Evolutionary conservation across 1,140 invertebrate genomes (phyloP).

Genomic region (Bradynema listronoti): DNA sequence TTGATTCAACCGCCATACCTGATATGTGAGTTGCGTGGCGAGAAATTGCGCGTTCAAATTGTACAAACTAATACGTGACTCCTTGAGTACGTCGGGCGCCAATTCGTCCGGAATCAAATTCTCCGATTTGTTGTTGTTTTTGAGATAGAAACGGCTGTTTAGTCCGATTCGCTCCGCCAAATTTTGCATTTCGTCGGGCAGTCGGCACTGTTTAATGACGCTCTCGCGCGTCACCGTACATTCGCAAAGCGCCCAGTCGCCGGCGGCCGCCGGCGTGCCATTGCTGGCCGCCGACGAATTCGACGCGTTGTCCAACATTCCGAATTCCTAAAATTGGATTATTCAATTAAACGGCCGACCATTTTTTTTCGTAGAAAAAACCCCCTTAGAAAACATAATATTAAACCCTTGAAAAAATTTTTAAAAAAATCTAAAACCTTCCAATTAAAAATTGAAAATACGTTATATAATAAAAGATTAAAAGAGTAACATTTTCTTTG

Average conservation of each 20-base stretch:
- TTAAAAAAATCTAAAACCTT: no score
- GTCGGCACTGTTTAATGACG: constrained; percentile 85
- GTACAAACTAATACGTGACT: constrained; percentile 83
- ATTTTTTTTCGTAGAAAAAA: no score
- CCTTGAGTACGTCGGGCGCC: constrained; percentile 80
- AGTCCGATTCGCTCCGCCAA: constrained; percentile 83
- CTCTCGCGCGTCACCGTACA: constrained; percentile 64
- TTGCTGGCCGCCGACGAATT: neutral
- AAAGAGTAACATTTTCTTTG: no score
- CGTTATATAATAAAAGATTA: no score
- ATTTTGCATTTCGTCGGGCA: constrained; percentile 89
- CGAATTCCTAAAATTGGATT: constrained; percentile 45
- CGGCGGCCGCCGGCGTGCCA: constrained; percentile 9
- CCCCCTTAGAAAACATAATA: no score
- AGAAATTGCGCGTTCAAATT: constrained; percentile 91
- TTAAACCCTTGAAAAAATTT: no score
- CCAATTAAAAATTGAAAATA: no score
- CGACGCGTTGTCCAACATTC: constrained; percentile 17
- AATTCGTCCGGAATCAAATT: constrained; percentile 90
- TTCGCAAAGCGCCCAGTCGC: constrained; percentile 83
- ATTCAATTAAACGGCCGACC: no score
- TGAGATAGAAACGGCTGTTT: constrained; percentile 80
- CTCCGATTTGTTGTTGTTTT: constrained; percentile 86
- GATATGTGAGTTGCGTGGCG: constrained; percentile 84
- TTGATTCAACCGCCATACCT: no score